Percentiles rank a stretch among this genome's conserved stretches.
Conservation (phyloP, 35 echinoderm and acorn worm species). For the Lytechinus pictus region DNA sequence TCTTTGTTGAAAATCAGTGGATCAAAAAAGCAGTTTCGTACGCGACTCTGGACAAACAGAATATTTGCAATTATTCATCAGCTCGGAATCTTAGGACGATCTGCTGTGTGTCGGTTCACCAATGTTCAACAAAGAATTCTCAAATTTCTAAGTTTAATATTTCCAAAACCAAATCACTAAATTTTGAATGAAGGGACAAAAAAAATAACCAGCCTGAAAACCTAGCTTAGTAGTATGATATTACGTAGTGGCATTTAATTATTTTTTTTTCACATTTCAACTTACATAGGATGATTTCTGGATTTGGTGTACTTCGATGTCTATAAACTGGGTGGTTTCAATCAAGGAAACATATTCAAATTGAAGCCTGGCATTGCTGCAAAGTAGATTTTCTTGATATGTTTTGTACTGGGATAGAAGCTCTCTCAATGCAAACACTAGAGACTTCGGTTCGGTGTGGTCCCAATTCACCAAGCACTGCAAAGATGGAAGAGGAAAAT, state of each 20-base stretch:
- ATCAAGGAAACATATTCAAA: slow-evolving; percentile 85
- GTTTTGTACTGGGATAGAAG: slow-evolving; percentile 80
- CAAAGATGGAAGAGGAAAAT: not conserved
- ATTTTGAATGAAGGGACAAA: not conserved
- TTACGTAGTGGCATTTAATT: no score
- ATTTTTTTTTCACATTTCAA: not conserved
- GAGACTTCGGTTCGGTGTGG: slow-evolving; percentile 57
- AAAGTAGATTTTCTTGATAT: slow-evolving; percentile 70
- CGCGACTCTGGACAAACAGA: no score
- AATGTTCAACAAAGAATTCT: no score
- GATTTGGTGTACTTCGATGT: slow-evolving; percentile 75
- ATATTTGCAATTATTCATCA: no score
- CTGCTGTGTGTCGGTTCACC: no score
- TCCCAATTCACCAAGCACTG: slow-evolving; percentile 94
- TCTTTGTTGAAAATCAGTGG: no score
- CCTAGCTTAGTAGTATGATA: no score
- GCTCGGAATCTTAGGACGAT: no score
- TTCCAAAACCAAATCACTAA: not conserved
- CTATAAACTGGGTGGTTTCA: slow-evolving; percentile 79
- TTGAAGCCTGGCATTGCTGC: slow-evolving; percentile 59
- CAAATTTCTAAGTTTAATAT: not conserved
- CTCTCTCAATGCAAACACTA: slow-evolving; percentile 75
- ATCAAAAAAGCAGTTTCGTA: no score
- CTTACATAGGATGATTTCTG: slow-evolving; percentile 42
- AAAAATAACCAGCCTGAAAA: no score